phyloP scores from a whole-genome alignment of 35 echinoderm and acorn worm species.

The Apostichopus californicus region DNA sequence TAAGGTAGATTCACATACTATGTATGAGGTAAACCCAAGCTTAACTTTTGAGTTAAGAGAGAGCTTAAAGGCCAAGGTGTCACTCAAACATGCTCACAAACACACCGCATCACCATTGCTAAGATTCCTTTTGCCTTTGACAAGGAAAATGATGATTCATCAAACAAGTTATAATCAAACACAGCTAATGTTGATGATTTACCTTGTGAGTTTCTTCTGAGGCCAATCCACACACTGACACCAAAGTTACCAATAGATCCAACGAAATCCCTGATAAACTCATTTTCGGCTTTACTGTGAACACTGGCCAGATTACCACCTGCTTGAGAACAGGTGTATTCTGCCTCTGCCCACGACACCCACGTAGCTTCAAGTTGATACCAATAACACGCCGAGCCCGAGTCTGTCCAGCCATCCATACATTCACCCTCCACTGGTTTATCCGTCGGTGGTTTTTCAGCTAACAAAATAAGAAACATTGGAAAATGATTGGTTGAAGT shows the following conservation, averaged over 20 bases:
- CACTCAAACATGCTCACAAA: too few species aligned
- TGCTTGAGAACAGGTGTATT: conserved; percentile 15
- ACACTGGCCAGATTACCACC: conserved; percentile 54
- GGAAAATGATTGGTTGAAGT: too few species aligned
- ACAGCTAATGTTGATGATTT: not conserved
- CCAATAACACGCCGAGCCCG: conserved; percentile 23
- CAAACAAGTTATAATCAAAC: too few species aligned
- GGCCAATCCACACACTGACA: conserved; percentile 55
- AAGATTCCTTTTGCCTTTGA: too few species aligned
- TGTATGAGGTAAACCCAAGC: too few species aligned
- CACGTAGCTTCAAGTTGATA: conserved; percentile 5
- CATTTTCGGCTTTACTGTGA: conserved; percentile 58
- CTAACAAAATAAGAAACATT: not conserved
- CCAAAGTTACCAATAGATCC: not conserved
- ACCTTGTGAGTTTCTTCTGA: conserved; percentile 38
- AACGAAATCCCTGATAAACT: conserved; percentile 39
- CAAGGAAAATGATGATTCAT: too few species aligned
- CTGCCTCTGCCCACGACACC: conserved; percentile 54
- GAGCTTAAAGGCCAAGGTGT: too few species aligned
- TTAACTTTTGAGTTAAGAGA: too few species aligned
- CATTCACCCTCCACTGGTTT: conserved; percentile 40
- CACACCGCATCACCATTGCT: too few species aligned
- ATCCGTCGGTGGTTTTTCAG: conserved; percentile 48
- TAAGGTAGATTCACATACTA: too few species aligned
- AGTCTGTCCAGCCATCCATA: conserved; percentile 44